Evolutionary conservation across 2,113 vertebrate species (phyloP), one percentile per base, ranked within the genome.

Genomic region (Lamprotornis superbus): DNA sequence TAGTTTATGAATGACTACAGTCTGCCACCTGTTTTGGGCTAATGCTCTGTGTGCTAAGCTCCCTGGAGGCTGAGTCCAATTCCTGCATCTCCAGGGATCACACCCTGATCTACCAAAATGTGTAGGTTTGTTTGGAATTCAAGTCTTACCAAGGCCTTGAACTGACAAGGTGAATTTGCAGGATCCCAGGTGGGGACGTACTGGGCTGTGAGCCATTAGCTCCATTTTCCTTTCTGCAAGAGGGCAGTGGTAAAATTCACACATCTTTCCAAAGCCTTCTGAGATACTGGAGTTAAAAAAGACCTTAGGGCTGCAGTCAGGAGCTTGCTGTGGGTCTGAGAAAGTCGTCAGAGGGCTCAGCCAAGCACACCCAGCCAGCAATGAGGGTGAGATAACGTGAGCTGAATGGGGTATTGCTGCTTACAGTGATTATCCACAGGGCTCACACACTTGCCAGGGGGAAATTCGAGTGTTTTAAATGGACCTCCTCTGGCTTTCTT

Each of bases 401-500:
- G 61, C 64, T 14, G 15, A 64, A 23, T 4, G 12, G 85, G 77
- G 53, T 33, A 23, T 19, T 92, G 5, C 89, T 91, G 23, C 81
- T 89, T 77, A 7, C 5, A 20, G 19, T 23, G 88, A 90, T 84
- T 47, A 44, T 39, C 27, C 46, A 5, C 85, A 73, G 76, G 33
- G n/a, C 88, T 76, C 59, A 4, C 37, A 18, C 70, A 15, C 50
- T 81, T 94, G 85, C 73, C 61, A 50, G 39, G 65, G 15, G 9
- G 14, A 47, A 74, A 78, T 50, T 42, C 7, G 12, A 95, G 71
- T 1, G 0, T 68, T 40, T 86, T 90, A 87, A 89, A 60, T 50
- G 73, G 61, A 79, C 55, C 57, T 92, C 55, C 57, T 92, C 92
- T 96, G 94, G 69, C 57, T 87, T 93, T 74, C 69, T 65, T 95